A percentile compares a stretch with the other conserved stretches of the same genome.
Evolutionary conservation across 1,140 invertebrate genomes (phyloP).

Genomic region (Physella acuta): DNA sequence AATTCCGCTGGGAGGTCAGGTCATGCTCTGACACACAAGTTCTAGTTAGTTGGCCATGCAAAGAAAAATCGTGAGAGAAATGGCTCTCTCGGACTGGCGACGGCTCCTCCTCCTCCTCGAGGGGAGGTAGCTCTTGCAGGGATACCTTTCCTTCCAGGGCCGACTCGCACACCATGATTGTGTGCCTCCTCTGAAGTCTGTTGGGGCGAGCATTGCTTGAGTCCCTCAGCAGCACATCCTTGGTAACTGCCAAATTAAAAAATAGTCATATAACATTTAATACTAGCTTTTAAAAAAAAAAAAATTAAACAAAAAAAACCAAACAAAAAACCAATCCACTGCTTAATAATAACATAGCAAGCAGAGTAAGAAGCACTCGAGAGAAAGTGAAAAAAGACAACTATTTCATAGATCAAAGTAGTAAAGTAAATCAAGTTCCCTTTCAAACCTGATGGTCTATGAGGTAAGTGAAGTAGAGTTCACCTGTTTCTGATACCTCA

Average conservation of each 20-base stretch:
- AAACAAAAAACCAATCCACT: too few species aligned
- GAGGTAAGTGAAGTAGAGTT: too few species aligned
- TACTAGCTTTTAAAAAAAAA: too few species aligned
- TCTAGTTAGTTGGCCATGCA: neutral
- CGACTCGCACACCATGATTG: conserved; percentile 58
- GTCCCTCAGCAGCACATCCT: conserved; percentile 26
- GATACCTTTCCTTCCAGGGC: conserved; percentile 37
- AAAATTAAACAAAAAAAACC: too few species aligned
- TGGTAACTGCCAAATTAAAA: conserved; percentile 27
- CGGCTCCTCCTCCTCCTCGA: conserved; percentile 30
- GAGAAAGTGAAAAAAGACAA: too few species aligned
- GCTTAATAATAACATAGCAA: too few species aligned
- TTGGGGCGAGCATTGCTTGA: conserved; percentile 13
- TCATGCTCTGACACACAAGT: conserved; percentile 17
- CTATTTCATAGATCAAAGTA: too few species aligned
- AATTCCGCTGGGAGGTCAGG: neutral
- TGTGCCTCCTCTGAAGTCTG: conserved; percentile 52
- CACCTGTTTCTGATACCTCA: too few species aligned
- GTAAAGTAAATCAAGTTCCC: too few species aligned
- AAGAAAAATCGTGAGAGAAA: neutral
- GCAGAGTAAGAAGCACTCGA: too few species aligned
- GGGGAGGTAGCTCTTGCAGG: conserved; percentile 28
- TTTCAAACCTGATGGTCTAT: too few species aligned
- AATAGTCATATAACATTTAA: too few species aligned
- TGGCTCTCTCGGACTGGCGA: conserved; percentile 17